These are phyloP conservation scores for Euzetes globulus DNA, from an alignment of 2,888 invertebrate species.

Conservation along the genomic window DNA sequence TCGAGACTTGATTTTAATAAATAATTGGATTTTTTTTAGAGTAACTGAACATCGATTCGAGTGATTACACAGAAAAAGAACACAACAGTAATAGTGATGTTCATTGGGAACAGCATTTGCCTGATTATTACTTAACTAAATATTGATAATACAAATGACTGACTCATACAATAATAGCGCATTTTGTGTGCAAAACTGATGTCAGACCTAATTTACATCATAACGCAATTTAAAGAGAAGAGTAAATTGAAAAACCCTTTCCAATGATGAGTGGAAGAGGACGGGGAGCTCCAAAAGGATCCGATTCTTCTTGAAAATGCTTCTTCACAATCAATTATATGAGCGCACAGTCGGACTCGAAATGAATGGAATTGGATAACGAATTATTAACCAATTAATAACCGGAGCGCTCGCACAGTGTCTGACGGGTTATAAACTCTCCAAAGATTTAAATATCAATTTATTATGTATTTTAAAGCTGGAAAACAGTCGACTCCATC, in stretches of 20 bases:
- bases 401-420: background rate
- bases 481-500: background rate
- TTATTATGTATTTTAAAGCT: background rate
- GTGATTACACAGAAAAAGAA: background rate
- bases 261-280: background rate
- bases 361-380: background rate
- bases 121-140: background rate
- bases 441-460: conserved; percentile 20
- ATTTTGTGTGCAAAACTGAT: background rate
- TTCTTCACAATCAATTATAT: conserved; percentile 9
- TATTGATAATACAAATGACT: background rate
- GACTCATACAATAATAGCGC: background rate
- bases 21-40: background rate
- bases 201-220: background rate
- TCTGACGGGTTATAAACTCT: conserved; percentile 9
- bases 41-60: background rate
- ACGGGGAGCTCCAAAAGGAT: background rate
- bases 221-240: background rate
- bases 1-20: too few species aligned
- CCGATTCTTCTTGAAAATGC: background rate
- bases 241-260: background rate
- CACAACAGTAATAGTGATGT: too few species aligned
- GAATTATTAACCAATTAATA: conserved; percentile 20
- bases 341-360: background rate
- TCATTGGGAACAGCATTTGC: too few species aligned